Base-by-base conservation (phyloP, 1,140 invertebrate genomes). In the Berghia stephanieae region DNA sequence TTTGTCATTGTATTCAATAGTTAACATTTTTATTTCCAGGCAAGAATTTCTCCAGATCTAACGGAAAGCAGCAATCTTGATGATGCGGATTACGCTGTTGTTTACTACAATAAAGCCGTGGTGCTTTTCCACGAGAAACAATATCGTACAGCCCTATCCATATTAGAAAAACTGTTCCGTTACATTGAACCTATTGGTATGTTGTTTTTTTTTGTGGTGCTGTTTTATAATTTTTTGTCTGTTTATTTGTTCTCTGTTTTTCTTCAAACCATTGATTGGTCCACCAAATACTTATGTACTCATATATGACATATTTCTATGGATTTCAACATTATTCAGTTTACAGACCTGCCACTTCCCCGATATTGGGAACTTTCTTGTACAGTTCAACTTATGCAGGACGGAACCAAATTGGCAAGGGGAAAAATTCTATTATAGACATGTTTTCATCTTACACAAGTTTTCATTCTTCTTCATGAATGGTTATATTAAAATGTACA, bases 31-130 rank as follows among this genome's bases (percentile, higher is more conserved):
- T 21, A 43, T 43, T 36, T 21, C 21, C 44, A 78, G 68, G 68
- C 52, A 31, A 21, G 57, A 24, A 72, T 71, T 42, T 76, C 74
- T 4, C 74, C 74, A 34, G 74, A 76, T 24, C 74, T 76, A 1
- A 76, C 60, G 46, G 60, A 76, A 44, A 76, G 68, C 31, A 76
- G 74, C 74, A 76, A 76, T 44, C n/a, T 92, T 4, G 91, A 92
- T 76, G 93, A 94, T 88, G 92, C 94, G 16, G 93, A 94, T 77
- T 92, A 93, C 80, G 93, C 93, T 83, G 91, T 93, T 63, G 87
- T 91, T 5, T 94, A 83, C 91, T 97, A 94, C 86, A 96, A 96
- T 87, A 94, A 95, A 84, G 94, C 95, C 1, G 92, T 97, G 1
- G 84, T 96, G 13, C 90, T 95, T 3, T 96, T 94, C 87, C 94